A percentile compares a stretch with the other conserved stretches of the same genome.
phyloP scores from a whole-genome alignment of 2,888 invertebrate genomes.

The Oscheius onirici region DNA sequence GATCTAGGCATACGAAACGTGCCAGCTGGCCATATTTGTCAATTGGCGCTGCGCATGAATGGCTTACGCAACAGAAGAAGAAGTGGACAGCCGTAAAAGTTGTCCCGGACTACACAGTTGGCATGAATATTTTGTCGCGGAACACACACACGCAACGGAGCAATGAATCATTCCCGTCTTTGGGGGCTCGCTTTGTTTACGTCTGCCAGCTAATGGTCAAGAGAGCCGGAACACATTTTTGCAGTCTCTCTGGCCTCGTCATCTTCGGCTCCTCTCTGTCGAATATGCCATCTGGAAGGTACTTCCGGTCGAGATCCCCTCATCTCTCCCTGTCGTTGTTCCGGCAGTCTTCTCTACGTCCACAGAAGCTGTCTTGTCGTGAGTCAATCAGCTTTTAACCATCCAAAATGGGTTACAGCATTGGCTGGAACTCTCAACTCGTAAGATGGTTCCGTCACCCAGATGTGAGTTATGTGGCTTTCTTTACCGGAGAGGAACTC shows the following conservation, averaged over 20 bases:
- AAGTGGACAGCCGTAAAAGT: not conserved
- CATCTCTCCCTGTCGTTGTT: slow-evolving; percentile 76
- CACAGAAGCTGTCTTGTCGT: slow-evolving; percentile 76
- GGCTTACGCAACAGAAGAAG: not conserved
- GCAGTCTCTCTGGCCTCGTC: slow-evolving; percentile 46
- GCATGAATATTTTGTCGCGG: not conserved
- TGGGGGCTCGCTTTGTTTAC: not conserved
- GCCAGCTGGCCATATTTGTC: not conserved
- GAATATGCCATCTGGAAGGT: slow-evolving; percentile 75
- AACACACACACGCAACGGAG: not conserved
- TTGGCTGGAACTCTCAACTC: slow-evolving; percentile 75
- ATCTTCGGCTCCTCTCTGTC: slow-evolving; percentile 72
- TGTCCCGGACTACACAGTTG: not conserved
- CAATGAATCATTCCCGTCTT: not conserved
- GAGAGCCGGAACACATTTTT: not conserved
- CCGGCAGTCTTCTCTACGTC: slow-evolving; percentile 75
- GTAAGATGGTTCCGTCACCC: slow-evolving; percentile 74
- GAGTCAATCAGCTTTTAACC: slow-evolving; percentile 7
- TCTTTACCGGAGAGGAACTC: slow-evolving; percentile 75
- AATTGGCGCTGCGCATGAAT: not conserved
- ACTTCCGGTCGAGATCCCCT: slow-evolving; percentile 67
- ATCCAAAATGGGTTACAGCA: slow-evolving; percentile 70
- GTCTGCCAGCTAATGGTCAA: not conserved
- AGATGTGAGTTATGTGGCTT: slow-evolving; percentile 76
- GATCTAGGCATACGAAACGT: too few relatives aligned